Evolutionary conservation across 2,797 vertebrate species (phyloP).

Genomic region (Eleutherodactylus coqui): DNA sequence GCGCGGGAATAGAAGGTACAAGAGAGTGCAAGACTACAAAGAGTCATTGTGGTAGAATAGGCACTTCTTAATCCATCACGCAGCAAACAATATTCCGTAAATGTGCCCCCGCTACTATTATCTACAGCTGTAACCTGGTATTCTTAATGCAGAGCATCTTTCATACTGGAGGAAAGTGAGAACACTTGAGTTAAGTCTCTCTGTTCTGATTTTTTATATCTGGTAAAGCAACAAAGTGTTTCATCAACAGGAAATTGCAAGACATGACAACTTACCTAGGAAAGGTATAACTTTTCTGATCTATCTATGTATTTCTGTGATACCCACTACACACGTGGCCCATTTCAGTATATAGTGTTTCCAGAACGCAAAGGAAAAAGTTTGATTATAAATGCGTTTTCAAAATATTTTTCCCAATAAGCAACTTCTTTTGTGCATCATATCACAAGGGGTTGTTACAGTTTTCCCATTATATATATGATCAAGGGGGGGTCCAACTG

Average conservation of each 20-base stretch:
- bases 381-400: neutral
- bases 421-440: neutral
- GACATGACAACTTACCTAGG: neutral
- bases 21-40: conserved; percentile 15
- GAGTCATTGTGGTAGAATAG: neutral
- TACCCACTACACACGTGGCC: neutral
- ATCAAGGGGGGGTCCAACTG: too few relatives aligned
- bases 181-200: neutral
- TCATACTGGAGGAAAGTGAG: neutral
- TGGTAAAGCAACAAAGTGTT: neutral
- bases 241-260: neutral
- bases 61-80: conserved; percentile 9
- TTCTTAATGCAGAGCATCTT: conserved; percentile 10
- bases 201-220: neutral
- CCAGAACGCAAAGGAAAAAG: neutral
- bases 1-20: neutral
- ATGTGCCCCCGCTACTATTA: conserved; percentile 16
- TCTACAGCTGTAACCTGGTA: neutral
- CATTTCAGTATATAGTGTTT: neutral
- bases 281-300: neutral
- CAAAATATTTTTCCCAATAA: neutral
- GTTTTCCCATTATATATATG: too few relatives aligned
- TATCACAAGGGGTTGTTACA: too few relatives aligned
- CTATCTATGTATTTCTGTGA: neutral
- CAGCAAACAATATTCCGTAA: neutral